These are phyloP conservation scores for Sinella curviseta DNA, from an alignment of 1,140 invertebrate species.

Conservation along the genomic window DNA sequence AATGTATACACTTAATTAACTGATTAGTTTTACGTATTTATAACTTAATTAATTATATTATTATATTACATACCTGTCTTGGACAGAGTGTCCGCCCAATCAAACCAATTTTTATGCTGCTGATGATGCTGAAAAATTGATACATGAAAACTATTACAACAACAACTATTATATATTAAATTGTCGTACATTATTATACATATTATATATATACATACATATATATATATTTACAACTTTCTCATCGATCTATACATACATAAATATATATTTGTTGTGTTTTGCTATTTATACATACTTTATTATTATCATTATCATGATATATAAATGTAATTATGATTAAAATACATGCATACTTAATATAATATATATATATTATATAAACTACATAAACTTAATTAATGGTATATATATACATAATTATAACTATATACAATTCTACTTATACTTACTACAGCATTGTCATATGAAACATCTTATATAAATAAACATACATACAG, in stretches of 20 bases:
- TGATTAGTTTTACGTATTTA: not conserved
- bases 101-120: conserved; percentile 26
- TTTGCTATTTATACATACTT: not conserved
- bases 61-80: conserved; percentile 21
- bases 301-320: not conserved
- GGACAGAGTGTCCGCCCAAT: conserved; percentile 24
- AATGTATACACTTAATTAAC: too few species aligned
- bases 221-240: not conserved
- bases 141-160: not conserved
- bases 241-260: not conserved
- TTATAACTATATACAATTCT: conserved; percentile 1
- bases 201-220: not conserved
- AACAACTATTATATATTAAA: not conserved
- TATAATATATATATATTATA: too few species aligned
- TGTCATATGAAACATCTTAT: conserved; percentile 25
- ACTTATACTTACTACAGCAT: conserved; percentile 13
- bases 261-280: not conserved
- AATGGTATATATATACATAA: conserved; percentile 8
- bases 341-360: too few species aligned
- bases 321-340: not conserved
- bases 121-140: conserved; percentile 19
- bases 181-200: not conserved
- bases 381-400: not conserved
- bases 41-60: not conserved
- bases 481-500: too few species aligned